Evolutionary conservation across 2,888 invertebrate species (phyloP), one percentile per base, ranked within the genome.

Genomic region (Mimachlamys varia): DNA sequence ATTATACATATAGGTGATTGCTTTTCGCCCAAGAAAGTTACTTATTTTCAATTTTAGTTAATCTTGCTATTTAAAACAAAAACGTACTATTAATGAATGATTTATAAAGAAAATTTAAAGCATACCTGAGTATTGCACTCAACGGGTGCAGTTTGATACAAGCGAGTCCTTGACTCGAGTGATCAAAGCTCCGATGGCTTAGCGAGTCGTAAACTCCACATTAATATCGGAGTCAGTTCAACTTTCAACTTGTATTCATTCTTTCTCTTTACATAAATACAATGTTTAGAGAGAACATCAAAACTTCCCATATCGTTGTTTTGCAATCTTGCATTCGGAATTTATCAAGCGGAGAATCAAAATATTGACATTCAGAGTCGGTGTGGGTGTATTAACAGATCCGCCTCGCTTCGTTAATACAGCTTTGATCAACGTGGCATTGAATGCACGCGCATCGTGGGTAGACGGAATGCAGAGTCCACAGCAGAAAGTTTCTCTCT

Each of bases 391-490:
- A n/a, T 62, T n/a, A 22, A 3, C 62, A 22, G 10, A 62, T 7
- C n/a, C 4, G n/a, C 15, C 0, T 76, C 76, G 76, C 76, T 76
- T 33, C 7, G 33, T 22, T 33, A 13, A 2, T 33, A 5, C 10
- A 76, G 33, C 76, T 76, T 76, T 76, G 76, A 76, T 76, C 76
- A 33, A 33, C 33, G 33, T 76, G 33, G 7, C 76, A 13, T 33
- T 27, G 76, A 76, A 76, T 76, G 76, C 76, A 76, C 76, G 76
- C 33, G 76, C 76, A 76, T 76, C 76, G 76, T 76, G 76, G 27
- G 76, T 76, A 76, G 76, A 76, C 27, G 76, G 76, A 76, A 76
- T 76, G 76, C 76, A 76, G 76, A 76, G 33, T 76, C 33, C 27
- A 76, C 19, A 76, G 76, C 76, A 76, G 76, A 7, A n/a, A 7